These are phyloP conservation scores for Corynorhinus townsendii DNA, from an alignment of 2,113 vertebrate genomes.

Conservation along the genomic window DNA sequence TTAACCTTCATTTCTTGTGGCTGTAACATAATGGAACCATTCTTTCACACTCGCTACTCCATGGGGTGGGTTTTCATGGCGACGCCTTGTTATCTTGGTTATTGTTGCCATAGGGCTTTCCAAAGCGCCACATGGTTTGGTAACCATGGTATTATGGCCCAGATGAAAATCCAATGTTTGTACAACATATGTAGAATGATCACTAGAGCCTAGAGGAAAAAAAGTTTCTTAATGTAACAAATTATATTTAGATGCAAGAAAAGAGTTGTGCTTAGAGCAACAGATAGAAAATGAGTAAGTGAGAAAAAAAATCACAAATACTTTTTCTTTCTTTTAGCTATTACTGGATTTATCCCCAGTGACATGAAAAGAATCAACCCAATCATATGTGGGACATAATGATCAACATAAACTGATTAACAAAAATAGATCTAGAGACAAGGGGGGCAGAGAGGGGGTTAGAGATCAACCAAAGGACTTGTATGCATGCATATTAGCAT, in stretches of 20 bases:
- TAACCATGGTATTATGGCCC: slow-evolving; percentile 99
- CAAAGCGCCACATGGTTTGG: slow-evolving; percentile 95
- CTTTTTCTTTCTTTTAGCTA: neutral
- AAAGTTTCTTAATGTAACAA: slow-evolving; percentile 18
- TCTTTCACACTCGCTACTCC: slow-evolving; percentile 98
- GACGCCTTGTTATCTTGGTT: slow-evolving; percentile 95
- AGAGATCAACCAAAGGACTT: no score
- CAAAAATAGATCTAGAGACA: no score
- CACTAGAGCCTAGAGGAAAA: slow-evolving; percentile 86
- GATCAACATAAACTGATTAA: no score
- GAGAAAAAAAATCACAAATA: neutral
- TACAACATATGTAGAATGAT: slow-evolving; percentile 96
- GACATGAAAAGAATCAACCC: neutral
- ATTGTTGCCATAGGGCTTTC: slow-evolving; percentile 99
- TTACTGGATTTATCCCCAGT: neutral
- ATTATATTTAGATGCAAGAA: slow-evolving; percentile 25
- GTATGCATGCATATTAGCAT: no score
- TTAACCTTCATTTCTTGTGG: slow-evolving; percentile 96
- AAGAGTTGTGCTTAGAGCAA: neutral
- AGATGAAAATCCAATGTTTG: slow-evolving; percentile 98
- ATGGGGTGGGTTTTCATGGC: slow-evolving; percentile 97
- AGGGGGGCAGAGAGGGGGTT: no score
- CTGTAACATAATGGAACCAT: slow-evolving; percentile 98
- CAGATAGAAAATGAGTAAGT: neutral
- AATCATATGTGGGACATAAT: no score